Percentiles rank a stretch among this genome's conserved stretches.
phyloP scores from a whole-genome alignment of 2,113 vertebrate species.

The Ptilonorhynchus violaceus region DNA sequence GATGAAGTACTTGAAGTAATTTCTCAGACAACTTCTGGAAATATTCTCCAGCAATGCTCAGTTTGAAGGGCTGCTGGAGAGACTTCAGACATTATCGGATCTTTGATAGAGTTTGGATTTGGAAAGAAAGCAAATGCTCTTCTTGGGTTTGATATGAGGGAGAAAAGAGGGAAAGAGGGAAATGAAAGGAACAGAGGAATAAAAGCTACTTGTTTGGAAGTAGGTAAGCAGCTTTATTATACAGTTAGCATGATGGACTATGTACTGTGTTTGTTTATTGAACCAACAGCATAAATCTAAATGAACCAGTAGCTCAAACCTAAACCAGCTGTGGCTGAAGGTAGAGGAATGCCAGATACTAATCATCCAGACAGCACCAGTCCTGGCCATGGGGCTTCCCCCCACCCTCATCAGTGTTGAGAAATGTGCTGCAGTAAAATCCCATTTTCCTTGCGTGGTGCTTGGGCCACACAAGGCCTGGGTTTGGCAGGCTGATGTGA shows the following conservation, averaged over 20 bases:
- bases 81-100: neutral
- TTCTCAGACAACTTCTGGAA: neutral
- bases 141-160: neutral
- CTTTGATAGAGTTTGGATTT: neutral
- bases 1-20: neutral
- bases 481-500: neutral
- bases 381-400: neutral
- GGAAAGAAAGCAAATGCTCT: neutral
- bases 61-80: neutral
- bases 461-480: neutral
- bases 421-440: neutral
- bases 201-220: neutral
- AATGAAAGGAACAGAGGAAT: neutral
- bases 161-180: neutral
- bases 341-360: slow-evolving; percentile 33
- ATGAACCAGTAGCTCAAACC: slow-evolving; percentile 52
- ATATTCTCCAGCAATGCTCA: neutral
- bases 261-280: slow-evolving; percentile 29
- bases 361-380: slow-evolving; percentile 5
- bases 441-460: neutral
- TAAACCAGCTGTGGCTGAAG: slow-evolving; percentile 49
- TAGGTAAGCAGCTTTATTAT: neutral
- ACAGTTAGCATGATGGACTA: neutral
- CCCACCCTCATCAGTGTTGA: neutral
- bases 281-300: slow-evolving; percentile 28